phyloP scores from a whole-genome alignment of 2,113 vertebrate genomes.

The Gnathonemus echidnorhynchus region DNA sequence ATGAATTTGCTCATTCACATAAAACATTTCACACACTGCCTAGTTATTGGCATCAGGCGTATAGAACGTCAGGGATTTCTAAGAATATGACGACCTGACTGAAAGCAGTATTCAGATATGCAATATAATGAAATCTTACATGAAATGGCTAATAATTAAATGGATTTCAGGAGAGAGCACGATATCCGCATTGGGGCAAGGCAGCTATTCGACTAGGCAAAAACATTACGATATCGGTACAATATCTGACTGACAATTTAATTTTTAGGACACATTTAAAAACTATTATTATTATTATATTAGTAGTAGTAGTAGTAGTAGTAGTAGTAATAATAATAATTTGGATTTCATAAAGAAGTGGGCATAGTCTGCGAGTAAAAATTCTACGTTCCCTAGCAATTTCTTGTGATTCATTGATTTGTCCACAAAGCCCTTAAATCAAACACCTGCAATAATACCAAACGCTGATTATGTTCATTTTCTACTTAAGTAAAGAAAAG shows the following conservation, averaged over 20 bases:
- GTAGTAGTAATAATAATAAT: not conserved
- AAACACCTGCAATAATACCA: not conserved
- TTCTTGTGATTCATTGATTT: not conserved
- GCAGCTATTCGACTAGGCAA: not conserved
- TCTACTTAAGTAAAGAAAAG: not conserved
- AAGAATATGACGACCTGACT: not conserved
- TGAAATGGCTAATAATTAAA: not conserved
- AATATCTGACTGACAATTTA: not conserved
- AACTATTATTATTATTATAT: not conserved
- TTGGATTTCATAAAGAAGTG: not conserved
- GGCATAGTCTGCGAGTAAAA: not conserved
- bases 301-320: not conserved
- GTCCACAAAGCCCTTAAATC: not conserved
- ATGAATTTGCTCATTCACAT: conserved; percentile 58
- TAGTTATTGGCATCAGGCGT: conserved; percentile 22
- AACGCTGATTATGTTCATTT: not conserved
- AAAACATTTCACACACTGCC: conserved; percentile 42
- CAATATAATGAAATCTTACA: not conserved
- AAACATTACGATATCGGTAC: not conserved
- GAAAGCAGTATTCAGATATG: not conserved
- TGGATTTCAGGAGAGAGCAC: not conserved
- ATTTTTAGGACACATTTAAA: not conserved
- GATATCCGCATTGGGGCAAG: not conserved
- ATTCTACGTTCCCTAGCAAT: not conserved
- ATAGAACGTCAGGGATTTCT: not conserved